Percentiles rank a stretch among this genome's conserved stretches.
Evolutionary conservation across 2,797 vertebrate genomes (phyloP).

Genomic region (Oophaga sylvatica): DNA sequence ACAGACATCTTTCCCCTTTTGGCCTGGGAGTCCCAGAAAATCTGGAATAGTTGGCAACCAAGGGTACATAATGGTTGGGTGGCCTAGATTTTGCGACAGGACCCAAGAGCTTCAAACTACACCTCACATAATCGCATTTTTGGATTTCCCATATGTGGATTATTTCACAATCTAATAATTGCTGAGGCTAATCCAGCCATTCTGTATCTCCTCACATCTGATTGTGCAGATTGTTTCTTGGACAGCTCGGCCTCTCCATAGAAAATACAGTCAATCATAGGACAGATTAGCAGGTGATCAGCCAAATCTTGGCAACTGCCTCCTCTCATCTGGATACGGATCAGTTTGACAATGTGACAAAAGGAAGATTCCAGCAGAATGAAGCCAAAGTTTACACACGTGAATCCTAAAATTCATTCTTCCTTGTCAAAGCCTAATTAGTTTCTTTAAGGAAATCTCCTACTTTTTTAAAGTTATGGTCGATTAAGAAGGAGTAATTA

Average conservation of each 20-base stretch:
- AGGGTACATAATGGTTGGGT: background rate
- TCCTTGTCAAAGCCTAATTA: background rate
- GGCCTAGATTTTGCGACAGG: background rate
- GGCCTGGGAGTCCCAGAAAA: no score
- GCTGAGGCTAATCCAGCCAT: no score
- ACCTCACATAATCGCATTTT: background rate
- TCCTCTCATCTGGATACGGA: constrained; percentile 10
- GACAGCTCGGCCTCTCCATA: background rate
- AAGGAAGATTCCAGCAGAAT: constrained; percentile 18
- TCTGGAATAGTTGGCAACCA: no score
- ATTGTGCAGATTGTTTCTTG: constrained; percentile 1
- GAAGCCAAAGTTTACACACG: constrained; percentile 7
- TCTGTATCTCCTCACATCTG: background rate
- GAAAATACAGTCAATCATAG: constrained; percentile 12
- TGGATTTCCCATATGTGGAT: background rate
- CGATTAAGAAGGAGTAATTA: background rate
- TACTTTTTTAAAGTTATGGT: background rate
- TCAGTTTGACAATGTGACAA: constrained; percentile 22
- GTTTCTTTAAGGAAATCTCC: background rate
- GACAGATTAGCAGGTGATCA: constrained; percentile 8
- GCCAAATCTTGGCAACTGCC: background rate
- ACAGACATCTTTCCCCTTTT: no score
- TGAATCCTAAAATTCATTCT: background rate
- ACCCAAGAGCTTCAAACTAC: background rate
- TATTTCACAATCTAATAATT: background rate